Conservation (phyloP, 2,888 invertebrate genomes). For the Zhuqinia jingwanae region DNA sequence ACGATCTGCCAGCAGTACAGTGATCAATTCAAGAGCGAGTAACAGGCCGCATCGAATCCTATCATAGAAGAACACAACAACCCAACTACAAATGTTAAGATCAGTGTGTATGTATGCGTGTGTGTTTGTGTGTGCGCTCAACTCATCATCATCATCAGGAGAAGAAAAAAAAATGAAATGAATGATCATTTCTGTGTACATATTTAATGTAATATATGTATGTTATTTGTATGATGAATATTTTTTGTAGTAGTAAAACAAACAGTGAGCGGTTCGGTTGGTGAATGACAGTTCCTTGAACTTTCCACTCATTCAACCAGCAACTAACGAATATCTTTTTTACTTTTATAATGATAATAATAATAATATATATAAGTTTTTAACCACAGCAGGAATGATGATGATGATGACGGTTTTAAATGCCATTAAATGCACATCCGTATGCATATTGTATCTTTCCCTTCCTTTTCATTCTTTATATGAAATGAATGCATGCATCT, state of each 20-base stretch:
- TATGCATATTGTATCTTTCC: too few relatives aligned
- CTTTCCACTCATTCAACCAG: constrained; percentile 56
- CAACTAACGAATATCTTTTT: background rate
- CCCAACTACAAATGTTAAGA: constrained; percentile 21
- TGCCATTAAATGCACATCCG: constrained; percentile 33
- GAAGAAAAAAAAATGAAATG: background rate
- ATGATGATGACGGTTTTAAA: constrained; percentile 34
- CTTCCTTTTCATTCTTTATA: too few relatives aligned
- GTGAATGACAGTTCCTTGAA: constrained; percentile 71
- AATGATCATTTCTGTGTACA: constrained; percentile 36
- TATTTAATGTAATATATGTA: background rate
- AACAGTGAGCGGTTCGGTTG: constrained; percentile 5
- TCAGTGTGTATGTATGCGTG: background rate
- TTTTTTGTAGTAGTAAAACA: background rate
- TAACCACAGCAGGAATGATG: constrained; percentile 13
- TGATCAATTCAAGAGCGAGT: constrained; percentile 49
- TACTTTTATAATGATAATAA: constrained; percentile 7
- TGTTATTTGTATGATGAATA: background rate
- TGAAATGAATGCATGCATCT: background rate
- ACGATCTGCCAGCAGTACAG: constrained; percentile 58
- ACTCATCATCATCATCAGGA: background rate
- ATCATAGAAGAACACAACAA: constrained; percentile 20
- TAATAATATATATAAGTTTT: constrained; percentile 3
- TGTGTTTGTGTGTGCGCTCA: too few relatives aligned
- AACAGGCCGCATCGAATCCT: background rate